A percentile compares a stretch with the other conserved stretches of the same genome.
Conservation (phyloP, 2,797 vertebrate species). For the Aulostomus chinensis region DNA sequence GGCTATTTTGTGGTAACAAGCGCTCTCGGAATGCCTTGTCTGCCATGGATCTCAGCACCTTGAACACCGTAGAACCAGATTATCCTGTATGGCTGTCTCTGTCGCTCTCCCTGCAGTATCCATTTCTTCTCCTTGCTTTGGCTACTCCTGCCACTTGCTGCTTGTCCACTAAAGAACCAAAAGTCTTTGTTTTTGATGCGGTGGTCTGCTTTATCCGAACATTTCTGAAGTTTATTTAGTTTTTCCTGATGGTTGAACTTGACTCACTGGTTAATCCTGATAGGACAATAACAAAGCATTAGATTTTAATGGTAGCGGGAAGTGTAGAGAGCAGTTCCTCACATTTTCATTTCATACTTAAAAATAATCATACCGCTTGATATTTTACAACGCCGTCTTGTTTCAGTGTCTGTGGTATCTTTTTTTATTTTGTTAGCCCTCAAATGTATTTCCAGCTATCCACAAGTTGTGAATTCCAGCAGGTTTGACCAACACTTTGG, state of each 20-base stretch:
- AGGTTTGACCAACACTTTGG: conserved; percentile 16
- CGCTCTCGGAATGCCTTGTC: conserved; percentile 1
- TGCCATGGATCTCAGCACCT: not conserved
- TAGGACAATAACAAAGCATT: not conserved
- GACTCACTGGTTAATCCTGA: not conserved
- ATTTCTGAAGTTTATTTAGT: not conserved
- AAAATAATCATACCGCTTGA: too few relatives aligned
- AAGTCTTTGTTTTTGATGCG: not conserved
- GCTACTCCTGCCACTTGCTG: not conserved
- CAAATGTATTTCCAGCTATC: conserved; percentile 28
- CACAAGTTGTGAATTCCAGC: conserved; percentile 7
- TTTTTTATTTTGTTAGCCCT: conserved; percentile 18
- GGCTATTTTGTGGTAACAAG: not conserved
- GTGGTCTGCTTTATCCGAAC: conserved; percentile 8
- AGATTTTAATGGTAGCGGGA: not conserved
- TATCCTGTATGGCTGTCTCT: conserved; percentile 14
- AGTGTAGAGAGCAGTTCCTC: not conserved
- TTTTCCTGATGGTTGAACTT: conserved; percentile 7
- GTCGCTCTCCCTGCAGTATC: not conserved
- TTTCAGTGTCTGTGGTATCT: too few relatives aligned
- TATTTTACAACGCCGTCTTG: too few relatives aligned
- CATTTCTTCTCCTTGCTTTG: not conserved
- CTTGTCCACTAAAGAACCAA: not conserved
- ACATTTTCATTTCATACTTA: too few relatives aligned
- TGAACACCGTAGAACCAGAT: conserved; percentile 31